A percentile compares a stretch with the other conserved stretches of the same genome.
phyloP scores from a whole-genome alignment of 2,113 vertebrate genomes.

The Plestiodon gilberti region DNA sequence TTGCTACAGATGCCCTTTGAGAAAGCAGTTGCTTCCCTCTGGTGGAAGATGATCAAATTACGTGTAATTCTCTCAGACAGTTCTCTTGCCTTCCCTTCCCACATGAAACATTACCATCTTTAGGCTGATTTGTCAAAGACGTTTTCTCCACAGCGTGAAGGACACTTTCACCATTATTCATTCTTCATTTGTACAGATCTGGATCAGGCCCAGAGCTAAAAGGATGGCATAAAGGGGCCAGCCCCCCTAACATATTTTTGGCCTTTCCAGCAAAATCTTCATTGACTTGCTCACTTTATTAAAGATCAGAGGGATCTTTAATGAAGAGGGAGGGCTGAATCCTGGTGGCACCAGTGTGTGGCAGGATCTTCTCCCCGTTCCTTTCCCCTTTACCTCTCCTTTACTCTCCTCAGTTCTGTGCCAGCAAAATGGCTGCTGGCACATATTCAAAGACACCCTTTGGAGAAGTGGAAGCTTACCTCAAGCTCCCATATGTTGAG shows the following conservation, averaged over 20 bases:
- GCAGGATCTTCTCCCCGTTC: too few relatives aligned
- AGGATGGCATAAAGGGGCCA: not conserved
- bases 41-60: constrained; percentile 18
- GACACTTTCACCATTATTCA: not conserved
- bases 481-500: too few relatives aligned
- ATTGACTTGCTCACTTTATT: not conserved
- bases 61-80: not conserved
- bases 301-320: not conserved
- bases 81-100: not conserved
- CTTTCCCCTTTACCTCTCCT: too few relatives aligned
- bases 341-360: too few relatives aligned
- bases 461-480: too few relatives aligned
- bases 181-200: not conserved
- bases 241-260: not conserved
- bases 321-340: too few relatives aligned
- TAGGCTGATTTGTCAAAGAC: not conserved
- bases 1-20: not conserved
- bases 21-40: constrained; percentile 67
- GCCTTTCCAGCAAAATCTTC: not conserved
- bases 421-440: too few relatives aligned
- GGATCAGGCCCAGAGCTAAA: not conserved
- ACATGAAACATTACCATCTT: not conserved
- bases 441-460: too few relatives aligned
- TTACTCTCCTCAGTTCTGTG: too few relatives aligned
- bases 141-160: not conserved